phyloP scores from a whole-genome alignment of 2,888 invertebrate genomes.

The Cotesia congregata region DNA sequence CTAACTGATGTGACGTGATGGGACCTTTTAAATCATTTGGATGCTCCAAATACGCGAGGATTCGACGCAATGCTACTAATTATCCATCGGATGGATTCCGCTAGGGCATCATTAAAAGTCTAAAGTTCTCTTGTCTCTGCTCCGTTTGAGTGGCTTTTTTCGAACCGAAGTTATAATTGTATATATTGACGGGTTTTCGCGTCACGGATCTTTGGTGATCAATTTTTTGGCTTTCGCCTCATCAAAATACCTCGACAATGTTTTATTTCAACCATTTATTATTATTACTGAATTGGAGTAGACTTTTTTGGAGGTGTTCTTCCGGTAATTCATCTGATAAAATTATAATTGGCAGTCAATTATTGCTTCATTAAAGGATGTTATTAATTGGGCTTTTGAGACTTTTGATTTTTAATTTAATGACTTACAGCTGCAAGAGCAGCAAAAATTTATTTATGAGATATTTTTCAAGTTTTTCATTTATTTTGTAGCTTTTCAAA shows the following conservation, averaged over 20 bases:
- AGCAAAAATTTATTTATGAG: too few species aligned
- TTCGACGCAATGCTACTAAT: conserved; percentile 20
- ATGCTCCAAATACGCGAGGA: conserved; percentile 27
- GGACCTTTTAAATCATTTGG: conserved; percentile 26
- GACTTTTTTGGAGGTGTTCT: background rate
- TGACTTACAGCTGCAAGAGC: too few species aligned
- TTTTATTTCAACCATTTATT: background rate
- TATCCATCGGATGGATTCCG: conserved; percentile 31
- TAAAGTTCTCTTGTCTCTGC: conserved; percentile 12
- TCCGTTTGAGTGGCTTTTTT: background rate
- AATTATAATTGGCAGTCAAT: background rate
- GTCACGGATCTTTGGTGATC: background rate
- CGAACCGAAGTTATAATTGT: conserved; percentile 12
- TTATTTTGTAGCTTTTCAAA: too few species aligned
- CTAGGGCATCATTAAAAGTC: conserved; percentile 25
- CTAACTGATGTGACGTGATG: conserved; percentile 8
- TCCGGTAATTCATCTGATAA: background rate
- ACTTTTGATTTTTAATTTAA: too few species aligned
- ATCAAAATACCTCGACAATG: conserved; percentile 17
- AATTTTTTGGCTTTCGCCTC: conserved; percentile 9
- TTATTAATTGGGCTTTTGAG: too few species aligned
- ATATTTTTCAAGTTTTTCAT: too few species aligned
- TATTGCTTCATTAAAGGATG: too few species aligned
- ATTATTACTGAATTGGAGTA: background rate
- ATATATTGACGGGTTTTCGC: conserved; percentile 31